A percentile compares a stretch with the other conserved stretches of the same genome.
Conservation (phyloP, 1,140 invertebrate species). For the Mycetomoellerius zeteki region DNA sequence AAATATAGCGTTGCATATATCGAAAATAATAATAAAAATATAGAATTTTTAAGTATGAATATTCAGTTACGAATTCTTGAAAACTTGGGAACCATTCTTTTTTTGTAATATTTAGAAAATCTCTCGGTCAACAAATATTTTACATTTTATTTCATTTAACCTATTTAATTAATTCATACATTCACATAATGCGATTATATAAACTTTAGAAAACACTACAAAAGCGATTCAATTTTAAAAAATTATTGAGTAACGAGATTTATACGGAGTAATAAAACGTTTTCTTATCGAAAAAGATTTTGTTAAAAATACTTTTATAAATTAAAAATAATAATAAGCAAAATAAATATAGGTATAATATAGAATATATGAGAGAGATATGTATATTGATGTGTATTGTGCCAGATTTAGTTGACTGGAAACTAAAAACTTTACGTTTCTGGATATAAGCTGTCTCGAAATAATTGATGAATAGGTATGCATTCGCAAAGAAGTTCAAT, state of each 20-base stretch:
- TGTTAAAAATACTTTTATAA: neutral
- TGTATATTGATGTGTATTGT: neutral
- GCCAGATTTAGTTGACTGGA: constrained; percentile 21
- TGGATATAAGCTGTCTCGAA: constrained; percentile 33
- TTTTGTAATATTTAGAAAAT: neutral
- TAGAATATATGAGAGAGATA: neutral
- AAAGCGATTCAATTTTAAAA: neutral
- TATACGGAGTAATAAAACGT: neutral
- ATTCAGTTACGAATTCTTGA: neutral
- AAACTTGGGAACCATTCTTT: neutral
- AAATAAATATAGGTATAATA: too few relatives aligned
- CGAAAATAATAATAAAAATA: neutral
- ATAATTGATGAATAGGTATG: constrained; percentile 30
- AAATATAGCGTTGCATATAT: neutral
- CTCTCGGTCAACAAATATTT: neutral
- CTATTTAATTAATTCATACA: neutral
- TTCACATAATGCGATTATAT: neutral
- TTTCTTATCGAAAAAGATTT: neutral
- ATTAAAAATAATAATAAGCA: too few relatives aligned
- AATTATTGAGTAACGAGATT: neutral
- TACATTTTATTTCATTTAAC: neutral
- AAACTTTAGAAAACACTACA: neutral
- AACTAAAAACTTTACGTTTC: neutral
- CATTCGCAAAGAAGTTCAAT: constrained; percentile 13
- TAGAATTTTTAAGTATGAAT: neutral